phyloP scores from a whole-genome alignment of 2,888 invertebrate genomes.

The Galerucella pusilla region DNA sequence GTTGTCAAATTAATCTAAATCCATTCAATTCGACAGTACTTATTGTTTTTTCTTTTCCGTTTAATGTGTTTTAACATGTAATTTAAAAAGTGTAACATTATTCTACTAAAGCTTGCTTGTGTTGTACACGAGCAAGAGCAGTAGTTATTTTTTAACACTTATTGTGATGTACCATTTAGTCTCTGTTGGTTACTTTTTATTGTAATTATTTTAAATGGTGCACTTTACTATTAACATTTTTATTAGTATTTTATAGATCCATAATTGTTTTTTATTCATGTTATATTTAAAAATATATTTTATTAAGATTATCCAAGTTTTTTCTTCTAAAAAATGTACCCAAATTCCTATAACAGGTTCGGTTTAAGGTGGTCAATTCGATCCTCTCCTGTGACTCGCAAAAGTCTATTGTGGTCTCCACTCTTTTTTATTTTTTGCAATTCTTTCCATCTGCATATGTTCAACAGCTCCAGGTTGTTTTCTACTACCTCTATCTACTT shows the following conservation, averaged over 20 bases:
- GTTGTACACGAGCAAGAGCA: constrained; percentile 47
- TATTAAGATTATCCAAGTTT: constrained; percentile 52
- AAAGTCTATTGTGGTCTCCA: too few species aligned
- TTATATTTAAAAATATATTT: constrained; percentile 65
- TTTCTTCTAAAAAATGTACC: background rate
- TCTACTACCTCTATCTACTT: too few species aligned
- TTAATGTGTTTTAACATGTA: constrained; percentile 58
- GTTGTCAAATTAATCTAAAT: constrained; percentile 45
- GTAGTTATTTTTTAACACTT: constrained; percentile 50
- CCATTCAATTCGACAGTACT: constrained; percentile 48
- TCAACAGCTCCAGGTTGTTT: too few species aligned
- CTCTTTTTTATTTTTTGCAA: too few species aligned
- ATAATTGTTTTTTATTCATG: constrained; percentile 60
- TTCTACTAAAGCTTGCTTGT: constrained; percentile 55
- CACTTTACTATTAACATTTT: constrained; percentile 48
- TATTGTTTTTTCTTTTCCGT: constrained; percentile 48
- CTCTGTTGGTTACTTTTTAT: constrained; percentile 48
- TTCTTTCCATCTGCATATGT: too few species aligned
- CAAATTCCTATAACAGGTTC: too few species aligned
- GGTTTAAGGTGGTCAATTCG: too few species aligned
- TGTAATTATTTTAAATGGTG: constrained; percentile 50
- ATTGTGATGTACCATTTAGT: constrained; percentile 46
- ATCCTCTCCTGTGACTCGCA: too few species aligned
- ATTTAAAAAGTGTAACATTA: constrained; percentile 46
- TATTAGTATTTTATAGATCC: constrained; percentile 49